Evolutionary conservation across 1,140 invertebrate genomes (phyloP).

Genomic region (Stegodyphus mimosarum): DNA sequence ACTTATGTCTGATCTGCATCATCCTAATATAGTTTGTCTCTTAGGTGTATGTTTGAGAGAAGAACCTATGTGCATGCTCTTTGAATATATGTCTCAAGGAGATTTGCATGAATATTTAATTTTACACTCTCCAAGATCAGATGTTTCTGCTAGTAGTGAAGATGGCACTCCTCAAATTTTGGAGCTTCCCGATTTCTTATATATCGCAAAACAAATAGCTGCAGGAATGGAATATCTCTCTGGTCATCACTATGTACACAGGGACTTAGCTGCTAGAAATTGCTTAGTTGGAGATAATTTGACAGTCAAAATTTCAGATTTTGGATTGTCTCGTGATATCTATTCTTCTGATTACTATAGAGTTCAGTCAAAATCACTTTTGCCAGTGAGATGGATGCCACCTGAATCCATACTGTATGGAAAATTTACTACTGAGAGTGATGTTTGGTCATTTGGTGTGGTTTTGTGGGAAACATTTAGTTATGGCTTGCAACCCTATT

Average conservation of each 20-base stretch:
- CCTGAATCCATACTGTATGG: conserved; percentile 97
- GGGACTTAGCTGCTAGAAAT: conserved; percentile 95
- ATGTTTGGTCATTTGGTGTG: conserved; percentile 98
- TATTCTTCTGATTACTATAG: conserved; percentile 81
- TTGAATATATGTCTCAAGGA: conserved; percentile 94
- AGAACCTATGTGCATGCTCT: conserved; percentile 94
- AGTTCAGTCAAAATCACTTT: conserved; percentile 70
- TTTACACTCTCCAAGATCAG: conserved; percentile 83
- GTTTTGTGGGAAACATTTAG: conserved; percentile 98
- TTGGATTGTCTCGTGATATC: conserved; percentile 90
- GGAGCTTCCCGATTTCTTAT: conserved; percentile 83
- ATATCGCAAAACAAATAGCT: conserved; percentile 90
- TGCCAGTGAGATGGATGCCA: conserved; percentile 85
- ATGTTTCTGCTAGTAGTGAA: conserved; percentile 71
- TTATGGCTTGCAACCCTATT: conserved; percentile 93
- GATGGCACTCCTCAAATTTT: conserved; percentile 67
- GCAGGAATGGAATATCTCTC: conserved; percentile 96
- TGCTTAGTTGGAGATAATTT: conserved; percentile 94
- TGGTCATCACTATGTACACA: conserved; percentile 94
- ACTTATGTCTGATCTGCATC: conserved; percentile 91
- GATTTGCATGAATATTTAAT: conserved; percentile 96
- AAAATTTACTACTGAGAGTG: conserved; percentile 95
- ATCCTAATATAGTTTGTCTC: conserved; percentile 96
- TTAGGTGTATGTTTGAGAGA: conserved; percentile 91
- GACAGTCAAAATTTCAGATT: conserved; percentile 96